A percentile compares a stretch with the other conserved stretches of the same genome.
These are phyloP conservation scores for Bathynomus jamesi DNA, from an alignment of 1,140 invertebrate genomes.

Conservation along the genomic window DNA sequence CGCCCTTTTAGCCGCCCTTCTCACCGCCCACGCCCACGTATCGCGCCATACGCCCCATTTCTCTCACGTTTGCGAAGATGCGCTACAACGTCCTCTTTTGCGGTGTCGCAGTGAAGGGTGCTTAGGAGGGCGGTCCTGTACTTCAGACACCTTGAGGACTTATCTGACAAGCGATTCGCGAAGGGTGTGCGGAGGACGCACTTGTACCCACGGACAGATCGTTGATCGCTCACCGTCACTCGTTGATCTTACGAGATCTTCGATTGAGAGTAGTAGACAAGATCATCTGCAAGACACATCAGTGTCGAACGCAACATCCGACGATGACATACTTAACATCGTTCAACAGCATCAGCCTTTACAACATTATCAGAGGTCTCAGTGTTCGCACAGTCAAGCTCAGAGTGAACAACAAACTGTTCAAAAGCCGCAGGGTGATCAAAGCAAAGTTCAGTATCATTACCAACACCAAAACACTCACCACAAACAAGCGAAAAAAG, in stretches of 20 bases:
- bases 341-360: neutral
- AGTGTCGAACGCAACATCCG: neutral
- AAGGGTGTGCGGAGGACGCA: neutral
- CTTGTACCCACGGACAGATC: neutral
- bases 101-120: conserved; percentile 26
- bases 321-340: neutral
- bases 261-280: neutral
- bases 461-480: neutral
- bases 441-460: neutral
- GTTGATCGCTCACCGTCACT: conserved; percentile 20
- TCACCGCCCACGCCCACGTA: conserved; percentile 27
- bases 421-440: neutral
- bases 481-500: neutral
- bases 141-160: conserved; percentile 27
- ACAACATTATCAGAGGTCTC: neutral
- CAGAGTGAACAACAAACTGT: neutral
- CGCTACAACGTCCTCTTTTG: conserved; percentile 17
- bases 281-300: neutral
- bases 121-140: conserved; percentile 24
- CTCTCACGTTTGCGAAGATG: conserved; percentile 12
- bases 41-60: conserved; percentile 22
- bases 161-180: conserved; percentile 31
- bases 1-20: conserved; percentile 22
- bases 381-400: neutral
- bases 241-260: conserved; percentile 26